Base-by-base conservation (phyloP, 1,140 invertebrate species). In the Euborellia annulipes region DNA sequence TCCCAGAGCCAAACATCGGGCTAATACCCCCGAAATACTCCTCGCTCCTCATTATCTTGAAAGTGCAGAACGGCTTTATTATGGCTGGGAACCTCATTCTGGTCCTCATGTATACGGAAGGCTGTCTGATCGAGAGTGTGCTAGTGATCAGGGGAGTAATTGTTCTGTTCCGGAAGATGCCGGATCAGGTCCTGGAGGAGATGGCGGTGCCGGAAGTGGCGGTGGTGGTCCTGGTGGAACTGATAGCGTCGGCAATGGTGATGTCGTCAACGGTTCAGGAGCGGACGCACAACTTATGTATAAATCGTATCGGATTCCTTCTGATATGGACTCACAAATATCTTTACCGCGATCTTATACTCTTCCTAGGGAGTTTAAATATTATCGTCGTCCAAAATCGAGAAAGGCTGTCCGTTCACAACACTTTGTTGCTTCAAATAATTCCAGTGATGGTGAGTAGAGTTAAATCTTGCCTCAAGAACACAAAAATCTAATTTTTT, bases 271-370 rank as follows among this genome's bases (percentile, higher is more conserved):
- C 36, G 40, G n/a, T 22, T 39, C 23, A 48, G 36, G 49, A 49
- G 41, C n/a, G 27, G 48, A 40, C 50, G 55, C 16, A 54, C 57
- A 48, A 51, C 52, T 41, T 19, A 61, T 67, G 51, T 69, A 71
- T 51, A 70, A 70, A 49, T 62, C 65, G 2, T 70, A 68, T 48
- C 59, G 75, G 13, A 70, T 72, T 23, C 71, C 75, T 32, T 79
- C 77, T 14, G 79, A 82, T 60, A 71, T 82, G 45, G 79, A 82
- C 58, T 81, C 78, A 58, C 79, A 78, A 62, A 71, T 87, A 41
- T 85, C 82, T 1, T 59, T 87, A 14, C 83, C 85, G 0, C 69
- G 83, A 22, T 86, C 82, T 18, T 87, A 87, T 56, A 88, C 85
- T 1, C 62, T 89, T 11, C 85, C 84, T 0, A 72, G 83, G 20